These are phyloP conservation scores for Baryphthengus martii DNA, from an alignment of 2,113 vertebrate genomes.

Conservation along the genomic window DNA sequence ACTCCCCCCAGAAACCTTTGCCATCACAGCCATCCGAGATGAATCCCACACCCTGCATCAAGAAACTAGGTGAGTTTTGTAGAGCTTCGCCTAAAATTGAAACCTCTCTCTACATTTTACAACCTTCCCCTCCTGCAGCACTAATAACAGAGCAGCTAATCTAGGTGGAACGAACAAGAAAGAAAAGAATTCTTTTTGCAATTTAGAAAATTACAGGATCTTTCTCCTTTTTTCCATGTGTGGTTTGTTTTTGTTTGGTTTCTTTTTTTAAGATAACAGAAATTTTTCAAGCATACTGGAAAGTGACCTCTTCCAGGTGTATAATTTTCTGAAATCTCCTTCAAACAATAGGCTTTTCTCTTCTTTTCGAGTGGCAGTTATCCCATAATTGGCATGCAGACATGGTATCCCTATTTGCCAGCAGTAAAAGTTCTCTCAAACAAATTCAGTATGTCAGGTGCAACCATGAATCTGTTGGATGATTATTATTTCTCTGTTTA, in stretches of 20 bases:
- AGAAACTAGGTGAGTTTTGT: rapidly evolving
- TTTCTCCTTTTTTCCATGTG: not conserved
- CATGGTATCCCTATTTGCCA: not conserved
- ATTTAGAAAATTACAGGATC: slow-evolving; percentile 44
- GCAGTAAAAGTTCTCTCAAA: slow-evolving; percentile 26
- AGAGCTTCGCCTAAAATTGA: not conserved
- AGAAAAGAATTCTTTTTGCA: not conserved
- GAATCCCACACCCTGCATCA: rapidly evolving
- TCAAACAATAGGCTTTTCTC: slow-evolving; percentile 35
- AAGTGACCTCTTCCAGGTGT: slow-evolving; percentile 39
- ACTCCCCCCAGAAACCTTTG: too few relatives aligned
- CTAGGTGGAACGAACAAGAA: not conserved
- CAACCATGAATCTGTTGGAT: not conserved
- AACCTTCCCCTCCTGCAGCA: not conserved
- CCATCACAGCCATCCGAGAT: not conserved
- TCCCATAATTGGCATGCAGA: not conserved
- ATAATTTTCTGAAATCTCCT: not conserved
- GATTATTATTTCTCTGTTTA: slow-evolving; percentile 12
- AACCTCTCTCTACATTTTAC: not conserved
- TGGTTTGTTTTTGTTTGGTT: not conserved
- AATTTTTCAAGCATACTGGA: not conserved
- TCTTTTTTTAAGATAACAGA: not conserved
- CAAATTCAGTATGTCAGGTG: slow-evolving; percentile 12
- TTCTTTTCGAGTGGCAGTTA: slow-evolving; percentile 4
- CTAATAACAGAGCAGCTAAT: not conserved